A percentile compares a stretch with the other conserved stretches of the same genome.
Evolutionary conservation across 2,113 vertebrate species (phyloP).

Genomic region (Meleagris gallopavo): DNA sequence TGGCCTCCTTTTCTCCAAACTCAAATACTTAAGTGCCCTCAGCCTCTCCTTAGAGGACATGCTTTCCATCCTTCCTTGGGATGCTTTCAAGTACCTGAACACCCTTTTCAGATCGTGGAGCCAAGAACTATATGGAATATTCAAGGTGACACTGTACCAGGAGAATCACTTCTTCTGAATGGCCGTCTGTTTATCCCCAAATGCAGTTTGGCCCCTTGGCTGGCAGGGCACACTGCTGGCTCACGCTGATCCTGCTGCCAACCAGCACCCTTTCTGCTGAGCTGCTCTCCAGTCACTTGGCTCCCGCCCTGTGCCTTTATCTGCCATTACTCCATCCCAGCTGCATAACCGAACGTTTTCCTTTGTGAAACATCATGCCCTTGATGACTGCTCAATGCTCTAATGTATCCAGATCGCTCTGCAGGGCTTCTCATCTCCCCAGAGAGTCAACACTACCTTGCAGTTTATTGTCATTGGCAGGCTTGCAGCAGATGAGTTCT

Average conservation of each 20-base stretch:
- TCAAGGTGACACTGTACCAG: background rate
- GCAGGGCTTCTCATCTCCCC: background rate
- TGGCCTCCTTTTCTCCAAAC: background rate
- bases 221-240: too few species aligned
- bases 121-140: background rate
- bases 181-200: background rate
- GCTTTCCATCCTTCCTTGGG: background rate
- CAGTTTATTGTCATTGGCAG: background rate
- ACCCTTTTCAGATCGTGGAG: background rate
- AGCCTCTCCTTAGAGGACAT: background rate
- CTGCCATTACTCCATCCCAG: too few species aligned
- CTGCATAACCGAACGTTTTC: too few species aligned
- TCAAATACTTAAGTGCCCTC: background rate
- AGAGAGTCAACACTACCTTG: background rate
- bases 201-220: background rate
- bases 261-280: too few species aligned
- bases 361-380: too few species aligned
- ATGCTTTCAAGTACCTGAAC: background rate
- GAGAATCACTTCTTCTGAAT: background rate
- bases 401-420: too few species aligned
- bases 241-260: too few species aligned
- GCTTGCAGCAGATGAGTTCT: background rate
- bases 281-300: too few species aligned
- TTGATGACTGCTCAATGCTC: too few species aligned
- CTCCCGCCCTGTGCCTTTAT: too few species aligned